Conservation (phyloP, 2,113 vertebrate genomes). For the Hippoglossus stenolepis region DNA sequence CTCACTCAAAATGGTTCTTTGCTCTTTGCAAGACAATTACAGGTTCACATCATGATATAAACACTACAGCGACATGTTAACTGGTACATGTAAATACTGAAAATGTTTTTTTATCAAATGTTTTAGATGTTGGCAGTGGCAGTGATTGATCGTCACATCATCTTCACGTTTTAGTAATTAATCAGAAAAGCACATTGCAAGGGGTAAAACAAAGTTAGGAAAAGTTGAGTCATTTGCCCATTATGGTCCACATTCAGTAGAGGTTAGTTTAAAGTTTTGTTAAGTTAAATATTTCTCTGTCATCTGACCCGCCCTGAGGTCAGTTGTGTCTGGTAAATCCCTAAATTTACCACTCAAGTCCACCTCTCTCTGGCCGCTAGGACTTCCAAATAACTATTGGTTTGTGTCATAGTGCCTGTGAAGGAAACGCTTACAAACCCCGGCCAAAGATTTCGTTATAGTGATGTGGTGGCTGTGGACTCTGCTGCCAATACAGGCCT, state of each 20-base stretch:
- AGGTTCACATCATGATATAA: no score
- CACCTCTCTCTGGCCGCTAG: not conserved
- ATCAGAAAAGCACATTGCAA: no score
- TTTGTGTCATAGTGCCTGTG: not conserved
- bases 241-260: not conserved
- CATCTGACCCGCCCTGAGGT: not conserved
- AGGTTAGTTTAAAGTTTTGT: not conserved
- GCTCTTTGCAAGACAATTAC: no score
- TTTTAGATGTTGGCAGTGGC: no score
- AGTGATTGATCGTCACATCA: no score
- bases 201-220: no score
- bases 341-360: not conserved
- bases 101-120: no score
- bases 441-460: constrained; percentile 5
- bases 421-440: not conserved
- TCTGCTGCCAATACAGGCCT: constrained; percentile 10
- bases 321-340: constrained; percentile 6
- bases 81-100: no score
- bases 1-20: no score
- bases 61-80: no score
- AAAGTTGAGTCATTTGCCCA: not conserved
- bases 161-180: no score
- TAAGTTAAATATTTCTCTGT: not conserved
- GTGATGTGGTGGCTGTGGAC: constrained; percentile 2
- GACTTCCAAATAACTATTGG: not conserved